These are phyloP conservation scores for Pherbina coryleti DNA, from an alignment of 2,888 invertebrate species.

Conservation along the genomic window DNA sequence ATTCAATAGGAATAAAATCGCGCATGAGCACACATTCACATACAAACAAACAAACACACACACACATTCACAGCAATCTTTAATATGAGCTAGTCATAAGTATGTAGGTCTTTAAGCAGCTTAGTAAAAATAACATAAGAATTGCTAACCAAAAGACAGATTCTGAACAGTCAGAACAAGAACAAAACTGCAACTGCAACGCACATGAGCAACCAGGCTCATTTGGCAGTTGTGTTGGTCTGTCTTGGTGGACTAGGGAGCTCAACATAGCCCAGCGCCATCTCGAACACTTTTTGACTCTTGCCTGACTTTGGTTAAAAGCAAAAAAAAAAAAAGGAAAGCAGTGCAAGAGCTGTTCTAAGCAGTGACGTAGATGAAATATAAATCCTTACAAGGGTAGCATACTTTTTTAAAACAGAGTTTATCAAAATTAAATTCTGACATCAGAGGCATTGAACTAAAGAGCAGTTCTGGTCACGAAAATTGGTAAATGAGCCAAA, in stretches of 20 bases:
- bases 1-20: slow-evolving; percentile 39
- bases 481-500: too few relatives aligned
- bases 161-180: slow-evolving; percentile 17
- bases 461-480: too few relatives aligned
- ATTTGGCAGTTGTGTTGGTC: background rate
- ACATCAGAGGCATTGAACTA: too few relatives aligned
- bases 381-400: too few relatives aligned
- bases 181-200: background rate
- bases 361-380: too few relatives aligned
- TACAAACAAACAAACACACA: slow-evolving; percentile 22
- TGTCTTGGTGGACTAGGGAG: background rate
- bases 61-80: background rate
- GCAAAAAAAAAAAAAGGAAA: too few relatives aligned
- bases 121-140: background rate
- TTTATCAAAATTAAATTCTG: too few relatives aligned
- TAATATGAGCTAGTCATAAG: too few relatives aligned
- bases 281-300: background rate
- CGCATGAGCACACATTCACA: slow-evolving; percentile 6
- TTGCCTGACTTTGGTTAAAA: background rate
- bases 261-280: background rate
- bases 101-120: too few relatives aligned
- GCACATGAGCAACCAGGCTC: background rate
- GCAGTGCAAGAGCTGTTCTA: too few relatives aligned
- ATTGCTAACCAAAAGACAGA: slow-evolving; percentile 11
- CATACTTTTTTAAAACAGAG: too few relatives aligned